Percentiles rank a stretch among this genome's conserved stretches.
Evolutionary conservation across 2,797 vertebrate genomes (phyloP).

Genomic region (Sebastes nivosus): DNA sequence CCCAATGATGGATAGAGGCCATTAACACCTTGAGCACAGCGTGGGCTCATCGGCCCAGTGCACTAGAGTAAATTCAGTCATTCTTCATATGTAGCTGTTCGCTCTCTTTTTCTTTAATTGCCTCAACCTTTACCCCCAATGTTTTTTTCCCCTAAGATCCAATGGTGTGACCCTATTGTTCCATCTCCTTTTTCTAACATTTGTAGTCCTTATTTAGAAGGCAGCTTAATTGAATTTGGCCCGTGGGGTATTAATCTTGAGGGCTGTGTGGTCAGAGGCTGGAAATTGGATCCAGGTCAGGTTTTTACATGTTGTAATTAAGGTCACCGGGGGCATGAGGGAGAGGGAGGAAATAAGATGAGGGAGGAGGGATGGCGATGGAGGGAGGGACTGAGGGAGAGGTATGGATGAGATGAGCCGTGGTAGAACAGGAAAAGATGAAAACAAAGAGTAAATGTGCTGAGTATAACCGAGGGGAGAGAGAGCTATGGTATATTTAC

Average conservation of each 20-base stretch:
- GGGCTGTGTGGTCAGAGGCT: conserved; percentile 55
- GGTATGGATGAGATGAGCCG: neutral
- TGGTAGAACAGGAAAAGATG: neutral
- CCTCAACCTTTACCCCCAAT: neutral
- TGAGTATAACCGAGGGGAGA: neutral
- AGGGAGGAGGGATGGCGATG: neutral
- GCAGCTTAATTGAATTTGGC: conserved; percentile 71
- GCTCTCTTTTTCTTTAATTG: neutral
- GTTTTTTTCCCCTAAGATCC: neutral
- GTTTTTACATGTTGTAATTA: conserved; percentile 79
- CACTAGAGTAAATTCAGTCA: neutral
- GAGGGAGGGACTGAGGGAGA: neutral
- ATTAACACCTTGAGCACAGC: neutral
- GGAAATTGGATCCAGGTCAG: conserved; percentile 74
- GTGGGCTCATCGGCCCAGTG: neutral
- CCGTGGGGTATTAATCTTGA: conserved; percentile 65
- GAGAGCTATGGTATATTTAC: neutral
- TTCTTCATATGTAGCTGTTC: neutral
- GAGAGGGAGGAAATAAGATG: conserved; percentile 8
- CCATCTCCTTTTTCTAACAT: conserved; percentile 8
- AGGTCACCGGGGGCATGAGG: conserved; percentile 56
- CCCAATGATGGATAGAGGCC: conserved; percentile 20
- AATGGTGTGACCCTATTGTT: conserved; percentile 14
- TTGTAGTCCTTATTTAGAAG: conserved; percentile 49
- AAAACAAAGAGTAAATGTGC: neutral